phyloP scores from a whole-genome alignment of 2,797 vertebrate genomes.

The Micrastur ruficollis region DNA sequence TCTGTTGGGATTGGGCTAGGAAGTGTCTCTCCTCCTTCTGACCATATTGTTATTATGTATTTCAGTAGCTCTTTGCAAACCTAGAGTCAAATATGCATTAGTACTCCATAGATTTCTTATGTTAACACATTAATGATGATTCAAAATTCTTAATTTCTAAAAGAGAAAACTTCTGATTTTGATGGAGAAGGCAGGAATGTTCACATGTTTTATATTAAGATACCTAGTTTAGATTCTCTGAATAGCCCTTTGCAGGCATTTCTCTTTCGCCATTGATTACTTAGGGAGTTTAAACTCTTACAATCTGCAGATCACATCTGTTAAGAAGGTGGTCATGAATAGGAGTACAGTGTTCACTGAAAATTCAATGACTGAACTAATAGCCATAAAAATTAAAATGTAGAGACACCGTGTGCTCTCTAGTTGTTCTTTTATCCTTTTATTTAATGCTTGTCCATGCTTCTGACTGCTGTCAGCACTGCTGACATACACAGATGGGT shows the following conservation, averaged over 20 bases:
- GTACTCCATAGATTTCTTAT: not conserved
- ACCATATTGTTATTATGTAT: not conserved
- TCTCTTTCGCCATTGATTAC: not conserved
- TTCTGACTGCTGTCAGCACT: not conserved
- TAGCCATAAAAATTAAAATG: not conserved
- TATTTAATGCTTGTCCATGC: not conserved
- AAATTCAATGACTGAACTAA: not conserved
- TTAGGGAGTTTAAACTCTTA: not conserved
- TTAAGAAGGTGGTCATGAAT: not conserved
- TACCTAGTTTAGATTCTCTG: not conserved
- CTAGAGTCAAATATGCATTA: not conserved
- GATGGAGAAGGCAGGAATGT: not conserved
- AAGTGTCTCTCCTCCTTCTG: not conserved
- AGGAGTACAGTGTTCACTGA: not conserved
- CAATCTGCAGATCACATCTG: not conserved
- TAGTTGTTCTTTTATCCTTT: not conserved
- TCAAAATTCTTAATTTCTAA: not conserved
- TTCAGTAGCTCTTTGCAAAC: not conserved
- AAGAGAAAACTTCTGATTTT: not conserved
- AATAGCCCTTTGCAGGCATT: not conserved
- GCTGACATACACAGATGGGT: not conserved
- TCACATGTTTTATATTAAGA: not conserved
- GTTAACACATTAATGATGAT: not conserved
- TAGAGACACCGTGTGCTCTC: not conserved
- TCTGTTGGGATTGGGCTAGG: not conserved